Evolutionary conservation across 2,888 invertebrate genomes (phyloP).

Genomic region (Coelopa pilipes): DNA sequence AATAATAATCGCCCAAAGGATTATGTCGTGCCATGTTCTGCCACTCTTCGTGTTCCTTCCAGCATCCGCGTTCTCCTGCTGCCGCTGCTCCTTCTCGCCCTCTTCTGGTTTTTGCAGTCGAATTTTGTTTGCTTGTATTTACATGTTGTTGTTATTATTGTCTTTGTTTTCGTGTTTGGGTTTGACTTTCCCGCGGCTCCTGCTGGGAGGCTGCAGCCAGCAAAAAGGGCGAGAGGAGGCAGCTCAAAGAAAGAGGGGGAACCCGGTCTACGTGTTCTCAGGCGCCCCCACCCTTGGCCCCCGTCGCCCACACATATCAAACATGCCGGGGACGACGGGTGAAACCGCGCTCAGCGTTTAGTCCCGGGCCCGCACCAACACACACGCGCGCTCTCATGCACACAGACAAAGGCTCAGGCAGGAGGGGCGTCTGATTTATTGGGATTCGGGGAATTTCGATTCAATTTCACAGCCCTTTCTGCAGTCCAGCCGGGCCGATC

Average conservation of each 20-base stretch:
- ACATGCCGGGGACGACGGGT: neutral
- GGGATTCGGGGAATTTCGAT: too few relatives aligned
- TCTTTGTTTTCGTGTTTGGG: neutral
- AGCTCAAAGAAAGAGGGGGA: neutral
- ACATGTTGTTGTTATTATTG: neutral
- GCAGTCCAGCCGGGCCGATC: too few relatives aligned
- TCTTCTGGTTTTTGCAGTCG: neutral
- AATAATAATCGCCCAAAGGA: constrained; percentile 18
- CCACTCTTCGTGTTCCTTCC: neutral
- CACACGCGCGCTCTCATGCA: neutral
- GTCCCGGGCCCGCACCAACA: neutral
- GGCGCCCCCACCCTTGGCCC: too few relatives aligned
- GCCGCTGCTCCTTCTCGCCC: neutral
- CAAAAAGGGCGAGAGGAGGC: neutral
- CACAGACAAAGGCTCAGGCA: neutral
- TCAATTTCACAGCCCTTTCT: too few relatives aligned
- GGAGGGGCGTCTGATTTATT: too few relatives aligned
- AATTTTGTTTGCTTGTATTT: neutral
- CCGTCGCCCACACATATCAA: neutral
- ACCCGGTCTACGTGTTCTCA: neutral
- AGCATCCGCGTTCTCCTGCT: neutral
- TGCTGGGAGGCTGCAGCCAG: too few relatives aligned
- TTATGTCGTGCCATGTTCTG: constrained; percentile 10
- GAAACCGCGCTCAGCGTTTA: neutral
- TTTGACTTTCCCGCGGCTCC: too few relatives aligned